phyloP scores from a whole-genome alignment of 2,888 invertebrate species.

The Amblyteles armatorius region DNA sequence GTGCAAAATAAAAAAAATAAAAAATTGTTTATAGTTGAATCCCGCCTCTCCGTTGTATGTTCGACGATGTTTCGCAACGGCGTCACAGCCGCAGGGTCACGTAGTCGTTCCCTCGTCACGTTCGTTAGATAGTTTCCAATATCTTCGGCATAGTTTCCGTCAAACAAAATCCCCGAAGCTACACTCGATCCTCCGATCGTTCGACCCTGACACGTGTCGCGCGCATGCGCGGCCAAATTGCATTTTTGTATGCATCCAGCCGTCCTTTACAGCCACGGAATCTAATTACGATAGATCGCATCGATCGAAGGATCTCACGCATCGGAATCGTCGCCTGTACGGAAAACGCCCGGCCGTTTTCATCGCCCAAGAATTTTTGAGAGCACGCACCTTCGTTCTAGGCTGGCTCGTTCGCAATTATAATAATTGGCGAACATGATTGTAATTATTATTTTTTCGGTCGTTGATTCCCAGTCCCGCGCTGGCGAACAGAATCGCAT shows the following conservation, averaged over 20 bases:
- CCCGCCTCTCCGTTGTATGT: background rate
- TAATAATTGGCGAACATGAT: background rate
- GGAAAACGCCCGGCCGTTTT: background rate
- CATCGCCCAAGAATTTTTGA: background rate
- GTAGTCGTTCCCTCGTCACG: conserved; percentile 25
- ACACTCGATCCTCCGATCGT: background rate
- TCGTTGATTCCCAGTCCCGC: background rate
- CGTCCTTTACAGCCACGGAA: background rate
- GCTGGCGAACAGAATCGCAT: background rate
- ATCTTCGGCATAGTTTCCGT: background rate
- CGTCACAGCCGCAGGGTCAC: conserved; percentile 23
- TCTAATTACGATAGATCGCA: background rate
- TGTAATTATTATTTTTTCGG: background rate
- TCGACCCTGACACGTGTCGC: background rate
- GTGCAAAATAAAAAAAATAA: background rate
- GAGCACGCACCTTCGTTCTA: background rate
- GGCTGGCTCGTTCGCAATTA: background rate
- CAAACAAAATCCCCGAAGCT: conserved; percentile 1
- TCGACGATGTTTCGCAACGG: conserved; percentile 8
- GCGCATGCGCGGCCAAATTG: background rate
- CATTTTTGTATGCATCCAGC: background rate
- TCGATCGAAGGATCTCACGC: background rate
- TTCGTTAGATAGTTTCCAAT: background rate
- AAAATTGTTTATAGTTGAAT: conserved; percentile 12
- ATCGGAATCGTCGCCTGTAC: background rate